A percentile compares a stretch with the other conserved stretches of the same genome.
Conservation (phyloP, 2,113 vertebrate species). For the Carassius gibelio region DNA sequence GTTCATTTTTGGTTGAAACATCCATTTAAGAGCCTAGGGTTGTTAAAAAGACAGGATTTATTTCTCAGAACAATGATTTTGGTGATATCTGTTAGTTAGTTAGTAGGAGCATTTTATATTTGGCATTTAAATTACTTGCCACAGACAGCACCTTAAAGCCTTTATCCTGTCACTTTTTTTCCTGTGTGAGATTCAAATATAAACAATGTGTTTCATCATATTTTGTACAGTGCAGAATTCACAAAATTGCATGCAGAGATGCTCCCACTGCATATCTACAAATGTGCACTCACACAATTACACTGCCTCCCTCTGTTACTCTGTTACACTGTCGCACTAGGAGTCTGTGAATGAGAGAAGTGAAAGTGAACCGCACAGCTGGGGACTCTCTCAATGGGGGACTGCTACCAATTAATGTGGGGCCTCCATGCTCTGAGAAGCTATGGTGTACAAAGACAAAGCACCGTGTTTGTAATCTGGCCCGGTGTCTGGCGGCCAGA, state of each 20-base stretch:
- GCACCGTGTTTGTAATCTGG: conserved; percentile 72
- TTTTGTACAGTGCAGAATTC: not conserved
- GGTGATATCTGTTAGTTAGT: not conserved
- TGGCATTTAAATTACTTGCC: not conserved
- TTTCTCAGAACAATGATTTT: conserved; percentile 3
- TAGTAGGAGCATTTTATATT: not conserved
- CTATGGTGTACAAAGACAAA: conserved; percentile 70
- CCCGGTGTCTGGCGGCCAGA: conserved; percentile 66
- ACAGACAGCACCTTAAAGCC: conserved; percentile 8
- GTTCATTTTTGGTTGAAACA: not conserved
- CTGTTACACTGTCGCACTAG: not conserved
- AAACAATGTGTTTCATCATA: conserved; percentile 18
- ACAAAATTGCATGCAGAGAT: not conserved
- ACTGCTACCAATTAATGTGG: conserved; percentile 68
- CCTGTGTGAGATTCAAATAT: not conserved
- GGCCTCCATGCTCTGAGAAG: conserved; percentile 64
- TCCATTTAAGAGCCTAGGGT: not conserved
- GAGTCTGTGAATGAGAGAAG: not conserved
- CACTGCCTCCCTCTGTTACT: conserved; percentile 31
- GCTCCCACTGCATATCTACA: not conserved
- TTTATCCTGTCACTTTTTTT: not conserved
- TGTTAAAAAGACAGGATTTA: not conserved
- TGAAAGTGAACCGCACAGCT: conserved; percentile 37
- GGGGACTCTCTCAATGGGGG: conserved; percentile 42
- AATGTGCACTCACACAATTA: not conserved